A percentile compares a stretch with the other conserved stretches of the same genome.
phyloP scores from a whole-genome alignment of 2,888 invertebrate species.

The Eulithis testata region DNA sequence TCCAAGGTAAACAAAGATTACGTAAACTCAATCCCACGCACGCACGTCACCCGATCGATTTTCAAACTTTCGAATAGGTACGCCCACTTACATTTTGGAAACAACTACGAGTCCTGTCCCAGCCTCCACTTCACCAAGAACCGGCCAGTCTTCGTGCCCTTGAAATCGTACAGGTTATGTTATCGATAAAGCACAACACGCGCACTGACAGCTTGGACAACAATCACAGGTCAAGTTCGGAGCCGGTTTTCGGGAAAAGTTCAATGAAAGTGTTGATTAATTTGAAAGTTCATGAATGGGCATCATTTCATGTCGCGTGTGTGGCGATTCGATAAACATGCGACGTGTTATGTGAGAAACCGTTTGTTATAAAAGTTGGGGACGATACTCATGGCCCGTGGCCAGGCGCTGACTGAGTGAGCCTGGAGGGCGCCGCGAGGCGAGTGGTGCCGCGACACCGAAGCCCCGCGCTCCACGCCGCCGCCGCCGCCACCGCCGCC shows the following conservation, averaged over 20 bases:
- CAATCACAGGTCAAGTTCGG: slow-evolving; percentile 79
- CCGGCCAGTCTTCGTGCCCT: slow-evolving; percentile 69
- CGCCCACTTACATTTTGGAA: slow-evolving; percentile 78
- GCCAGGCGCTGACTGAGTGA: slow-evolving; percentile 72
- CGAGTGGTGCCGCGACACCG: slow-evolving; percentile 61
- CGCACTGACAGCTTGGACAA: slow-evolving; percentile 80
- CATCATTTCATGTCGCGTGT: slow-evolving; percentile 46
- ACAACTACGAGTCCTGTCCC: slow-evolving; percentile 62
- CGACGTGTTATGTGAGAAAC: slow-evolving; percentile 64
- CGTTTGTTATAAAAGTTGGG: slow-evolving; percentile 56
- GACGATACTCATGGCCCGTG: slow-evolving; percentile 62
- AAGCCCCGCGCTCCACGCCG: slow-evolving; percentile 67
- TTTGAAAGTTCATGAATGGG: slow-evolving; percentile 54
- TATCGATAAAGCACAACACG: slow-evolving; percentile 84
- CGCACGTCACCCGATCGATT: slow-evolving; percentile 83
- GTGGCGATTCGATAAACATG: slow-evolving; percentile 55
- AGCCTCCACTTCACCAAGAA: slow-evolving; percentile 63
- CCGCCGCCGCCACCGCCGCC: slow-evolving; percentile 49
- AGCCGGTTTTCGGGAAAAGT: slow-evolving; percentile 61
- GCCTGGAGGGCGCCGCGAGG: slow-evolving; percentile 71
- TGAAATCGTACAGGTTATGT: slow-evolving; percentile 83
- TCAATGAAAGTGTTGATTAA: slow-evolving; percentile 51
- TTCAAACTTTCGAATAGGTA: slow-evolving; percentile 80
- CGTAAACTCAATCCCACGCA: slow-evolving; percentile 84
- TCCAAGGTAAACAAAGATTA: slow-evolving; percentile 84